These are phyloP conservation scores for Stenolophus ochropezus DNA, from an alignment of 2,888 invertebrate species.

Conservation along the genomic window DNA sequence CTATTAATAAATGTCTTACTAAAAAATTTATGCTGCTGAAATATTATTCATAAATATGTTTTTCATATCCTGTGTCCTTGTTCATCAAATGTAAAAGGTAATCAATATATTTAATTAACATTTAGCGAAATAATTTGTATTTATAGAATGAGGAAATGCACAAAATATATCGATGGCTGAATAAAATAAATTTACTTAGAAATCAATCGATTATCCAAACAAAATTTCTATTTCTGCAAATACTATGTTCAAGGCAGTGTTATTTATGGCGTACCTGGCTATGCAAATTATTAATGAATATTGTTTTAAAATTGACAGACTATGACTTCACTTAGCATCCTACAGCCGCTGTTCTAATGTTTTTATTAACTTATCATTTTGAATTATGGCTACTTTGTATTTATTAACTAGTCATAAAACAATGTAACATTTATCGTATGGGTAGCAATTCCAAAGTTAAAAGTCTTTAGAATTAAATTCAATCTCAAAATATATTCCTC, in stretches of 20 bases:
- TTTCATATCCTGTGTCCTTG: no score
- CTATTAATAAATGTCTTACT: no score
- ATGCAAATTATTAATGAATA: conserved; percentile 42
- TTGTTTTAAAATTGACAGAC: conserved; percentile 27
- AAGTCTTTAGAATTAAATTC: no score
- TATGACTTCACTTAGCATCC: conserved; percentile 12
- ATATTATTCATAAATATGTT: no score
- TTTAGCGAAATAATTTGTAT: neutral
- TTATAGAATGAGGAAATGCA: neutral
- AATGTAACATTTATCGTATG: neutral
- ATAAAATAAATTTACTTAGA: conserved; percentile 35
- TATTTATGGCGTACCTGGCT: conserved; percentile 22
- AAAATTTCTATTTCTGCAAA: conserved; percentile 37
- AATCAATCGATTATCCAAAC: conserved; percentile 23
- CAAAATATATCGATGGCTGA: neutral
- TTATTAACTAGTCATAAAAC: neutral
- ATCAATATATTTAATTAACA: no score
- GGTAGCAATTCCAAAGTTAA: no score
- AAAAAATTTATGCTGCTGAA: no score
- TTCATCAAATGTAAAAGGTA: no score
- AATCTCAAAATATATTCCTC: no score
- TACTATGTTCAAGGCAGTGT: conserved; percentile 28
- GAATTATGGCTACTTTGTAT: neutral
- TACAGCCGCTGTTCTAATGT: neutral
- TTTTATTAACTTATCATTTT: conserved; percentile 10